Evolutionary conservation across 2,888 invertebrate genomes (phyloP), one percentile per base, ranked within the genome.

Genomic region (Vandiemenella viatica): DNA sequence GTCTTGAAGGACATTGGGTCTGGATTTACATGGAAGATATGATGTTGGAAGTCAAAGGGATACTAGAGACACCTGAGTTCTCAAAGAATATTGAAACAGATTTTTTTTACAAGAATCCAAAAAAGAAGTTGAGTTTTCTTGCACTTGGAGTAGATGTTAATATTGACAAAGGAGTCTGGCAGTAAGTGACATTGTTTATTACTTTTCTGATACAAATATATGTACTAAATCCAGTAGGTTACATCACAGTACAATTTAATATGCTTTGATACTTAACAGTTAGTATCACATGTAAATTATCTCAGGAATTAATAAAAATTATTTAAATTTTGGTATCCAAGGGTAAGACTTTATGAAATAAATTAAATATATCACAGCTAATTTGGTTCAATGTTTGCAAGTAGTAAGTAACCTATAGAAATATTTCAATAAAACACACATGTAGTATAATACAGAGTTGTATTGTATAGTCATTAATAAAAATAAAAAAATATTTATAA

Each of bases 141-240:
- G 62, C 69, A 32, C 54, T 69, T 1, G 77, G 77, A 0, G 72
- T 73, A 5, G 71, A 74, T 49, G 59, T 78, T 4, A 69, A 73
- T 55, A 65, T 79, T 5, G 74, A 79, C 57, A 67, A 63, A 5
- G 62, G 66, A 45, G 55, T 66, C 17, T 80, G 79, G 79, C 58
- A 54, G 62, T 60, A 58, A 52, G 58, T 53, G 46, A 18, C 19
- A 43, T 4, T 37, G 19, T 5, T 21, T 40, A 41, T 20, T 45
- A 19, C 16, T 37, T 42, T 20, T 10, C 43, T 10, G 5, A 43
- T 16, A 42, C 20, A 17, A 5, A 10, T 44, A 43, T 2, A 4
- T 23, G 16, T 2, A 23, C 13, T n/a, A 15, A 10, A 38, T n/a
- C 6, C 16, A 38, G 7, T 6, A 8, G 6, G 10, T 38, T 38